Evolutionary conservation across 2,797 vertebrate genomes (phyloP).

Genomic region (Tachyglossus aculeatus): DNA sequence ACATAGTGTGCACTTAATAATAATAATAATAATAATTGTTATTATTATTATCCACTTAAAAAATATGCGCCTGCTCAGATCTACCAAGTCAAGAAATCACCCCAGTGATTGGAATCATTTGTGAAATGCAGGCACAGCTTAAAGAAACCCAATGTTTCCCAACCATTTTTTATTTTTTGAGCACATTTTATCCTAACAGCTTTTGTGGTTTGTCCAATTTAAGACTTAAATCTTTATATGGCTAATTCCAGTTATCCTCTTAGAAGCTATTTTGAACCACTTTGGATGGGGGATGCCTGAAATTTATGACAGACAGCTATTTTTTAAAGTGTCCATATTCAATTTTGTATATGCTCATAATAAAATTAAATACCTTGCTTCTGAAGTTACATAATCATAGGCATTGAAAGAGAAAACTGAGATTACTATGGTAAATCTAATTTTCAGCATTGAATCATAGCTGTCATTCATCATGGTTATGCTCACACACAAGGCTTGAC

Average conservation of each 20-base stretch:
- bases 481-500: constrained; percentile 15
- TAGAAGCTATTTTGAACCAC: neutral
- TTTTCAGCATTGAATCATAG: constrained; percentile 39
- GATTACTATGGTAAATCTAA: constrained; percentile 29
- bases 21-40: no score
- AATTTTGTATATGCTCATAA: neutral
- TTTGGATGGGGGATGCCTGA: neutral
- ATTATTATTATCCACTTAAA: no score
- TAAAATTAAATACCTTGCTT: constrained; percentile 53
- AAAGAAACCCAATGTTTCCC: neutral
- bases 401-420: constrained; percentile 47
- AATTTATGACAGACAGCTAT: neutral
- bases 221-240: neutral
- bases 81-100: no score
- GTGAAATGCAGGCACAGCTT: neutral
- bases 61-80: no score
- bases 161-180: neutral
- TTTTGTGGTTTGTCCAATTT: neutral
- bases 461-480: constrained; percentile 44
- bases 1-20: no score
- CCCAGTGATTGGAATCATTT: neutral
- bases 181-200: neutral
- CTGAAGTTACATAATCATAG: constrained; percentile 51
- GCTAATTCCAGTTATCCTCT: neutral
- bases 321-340: neutral